Evolutionary conservation across 2,113 vertebrate genomes (phyloP).

Genomic region (Crotalus tigris): DNA sequence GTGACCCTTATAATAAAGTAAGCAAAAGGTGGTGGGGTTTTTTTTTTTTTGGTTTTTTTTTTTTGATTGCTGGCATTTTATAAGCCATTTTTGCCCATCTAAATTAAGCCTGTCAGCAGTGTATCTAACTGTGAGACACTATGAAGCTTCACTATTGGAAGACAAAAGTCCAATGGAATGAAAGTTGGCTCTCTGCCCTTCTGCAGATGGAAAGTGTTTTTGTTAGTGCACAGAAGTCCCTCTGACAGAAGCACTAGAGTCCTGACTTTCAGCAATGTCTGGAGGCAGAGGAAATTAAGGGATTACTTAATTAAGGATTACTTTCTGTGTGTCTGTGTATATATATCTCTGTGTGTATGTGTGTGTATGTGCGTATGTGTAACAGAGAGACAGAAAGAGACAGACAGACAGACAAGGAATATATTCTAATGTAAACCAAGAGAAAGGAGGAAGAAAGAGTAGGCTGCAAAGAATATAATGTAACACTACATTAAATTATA

Average conservation of each 20-base stretch:
- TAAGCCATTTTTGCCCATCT: not conserved
- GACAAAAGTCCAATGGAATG: too few species aligned
- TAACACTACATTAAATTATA: not conserved
- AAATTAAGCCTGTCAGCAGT: not conserved
- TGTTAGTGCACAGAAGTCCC: not conserved
- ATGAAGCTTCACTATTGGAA: not conserved
- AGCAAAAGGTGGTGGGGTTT: not conserved
- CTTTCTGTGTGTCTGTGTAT: not conserved
- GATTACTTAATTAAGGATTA: not conserved
- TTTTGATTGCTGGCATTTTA: not conserved
- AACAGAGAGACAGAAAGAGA: not conserved
- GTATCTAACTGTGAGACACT: not conserved
- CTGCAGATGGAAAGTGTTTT: not conserved
- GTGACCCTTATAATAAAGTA: not conserved
- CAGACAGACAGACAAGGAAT: not conserved
- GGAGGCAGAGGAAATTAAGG: not conserved
- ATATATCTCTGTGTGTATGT: too few species aligned
- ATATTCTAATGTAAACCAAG: not conserved
- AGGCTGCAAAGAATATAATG: not conserved
- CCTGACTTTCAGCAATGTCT: not conserved
- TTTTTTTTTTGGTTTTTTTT: not conserved
- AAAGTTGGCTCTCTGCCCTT: not conserved
- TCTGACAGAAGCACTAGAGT: not conserved
- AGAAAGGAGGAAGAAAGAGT: not conserved
- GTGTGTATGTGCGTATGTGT: not conserved